A percentile compares a stretch with the other conserved stretches of the same genome.
Conservation (phyloP, 30 jellyfish, hydroid and myxozoan genomes). For the Rhopilema esculentum region DNA sequence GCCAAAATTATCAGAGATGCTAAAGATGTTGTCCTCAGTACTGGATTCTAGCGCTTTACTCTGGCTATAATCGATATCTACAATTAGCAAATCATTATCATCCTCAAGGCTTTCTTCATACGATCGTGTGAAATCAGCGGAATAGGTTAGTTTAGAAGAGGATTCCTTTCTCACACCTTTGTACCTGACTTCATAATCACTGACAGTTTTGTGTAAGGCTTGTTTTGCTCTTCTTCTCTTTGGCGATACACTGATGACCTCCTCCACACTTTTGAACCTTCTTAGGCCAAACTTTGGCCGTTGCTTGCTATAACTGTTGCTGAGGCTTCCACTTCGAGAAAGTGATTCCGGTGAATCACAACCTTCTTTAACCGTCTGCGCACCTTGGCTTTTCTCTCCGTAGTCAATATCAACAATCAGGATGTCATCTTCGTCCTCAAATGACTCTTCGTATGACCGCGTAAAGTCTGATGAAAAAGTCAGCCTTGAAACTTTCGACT, state of each 20-base stretch:
- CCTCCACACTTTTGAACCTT: conserved; percentile 56
- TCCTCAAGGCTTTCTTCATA: conserved; percentile 38
- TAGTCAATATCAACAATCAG: conserved; percentile 55
- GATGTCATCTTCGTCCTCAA: conserved; percentile 36
- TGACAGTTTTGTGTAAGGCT: conserved; percentile 12
- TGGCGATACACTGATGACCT: conserved; percentile 39
- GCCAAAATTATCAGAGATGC: conserved; percentile 9
- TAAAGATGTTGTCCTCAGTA: neutral
- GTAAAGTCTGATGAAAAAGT: conserved; percentile 56
- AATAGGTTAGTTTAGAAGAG: conserved; percentile 10
- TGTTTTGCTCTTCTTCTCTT: neutral
- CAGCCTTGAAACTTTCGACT: conserved; percentile 27
- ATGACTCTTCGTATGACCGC: conserved; percentile 49
- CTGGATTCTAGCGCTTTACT: neutral
- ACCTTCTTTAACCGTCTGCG: conserved; percentile 7
- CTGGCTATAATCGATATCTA: conserved; percentile 35
- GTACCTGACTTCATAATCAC: conserved; percentile 39
- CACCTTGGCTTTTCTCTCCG: conserved; percentile 19
- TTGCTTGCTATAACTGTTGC: conserved; percentile 14
- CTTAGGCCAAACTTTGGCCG: conserved; percentile 44
- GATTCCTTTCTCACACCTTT: conserved; percentile 16
- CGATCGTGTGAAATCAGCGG: conserved; percentile 46
- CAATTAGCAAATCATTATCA: conserved; percentile 37
- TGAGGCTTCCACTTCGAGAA: conserved; percentile 22
- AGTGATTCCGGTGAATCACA: conserved; percentile 37